Evolutionary conservation across 2,797 vertebrate genomes (phyloP).

Genomic region (Myripristis murdjan): DNA sequence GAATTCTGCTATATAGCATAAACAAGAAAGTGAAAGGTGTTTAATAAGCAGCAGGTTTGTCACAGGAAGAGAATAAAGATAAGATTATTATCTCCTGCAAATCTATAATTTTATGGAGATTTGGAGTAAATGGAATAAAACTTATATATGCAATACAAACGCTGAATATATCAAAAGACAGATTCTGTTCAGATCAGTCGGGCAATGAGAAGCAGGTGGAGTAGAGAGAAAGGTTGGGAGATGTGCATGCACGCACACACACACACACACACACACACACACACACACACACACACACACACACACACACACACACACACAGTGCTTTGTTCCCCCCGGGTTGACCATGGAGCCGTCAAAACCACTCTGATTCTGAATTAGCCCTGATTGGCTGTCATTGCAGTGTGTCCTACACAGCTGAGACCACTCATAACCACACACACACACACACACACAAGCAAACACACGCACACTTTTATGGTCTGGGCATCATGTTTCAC

Average conservation of each 20-base stretch:
- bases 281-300: constrained; percentile 40
- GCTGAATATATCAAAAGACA: constrained; percentile 74
- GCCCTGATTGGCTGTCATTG: constrained; percentile 85
- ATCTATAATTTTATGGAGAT: constrained; percentile 45
- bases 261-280: constrained; percentile 10
- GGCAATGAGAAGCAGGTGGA: constrained; percentile 84
- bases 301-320: constrained; percentile 53
- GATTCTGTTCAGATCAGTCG: constrained; percentile 75
- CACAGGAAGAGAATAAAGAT: constrained; percentile 24
- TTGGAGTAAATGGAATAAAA: constrained; percentile 63
- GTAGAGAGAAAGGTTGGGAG: constrained; percentile 74
- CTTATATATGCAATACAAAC: constrained; percentile 75
- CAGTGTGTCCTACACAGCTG: constrained; percentile 81
- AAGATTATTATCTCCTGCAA: constrained; percentile 29
- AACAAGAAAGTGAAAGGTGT: constrained; percentile 12
- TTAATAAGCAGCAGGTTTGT: background rate
- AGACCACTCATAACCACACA: constrained; percentile 78
- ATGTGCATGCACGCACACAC: constrained; percentile 44
- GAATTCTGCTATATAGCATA: constrained; percentile 9
- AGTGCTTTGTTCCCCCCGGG: constrained; percentile 75
- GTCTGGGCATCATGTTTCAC: constrained; percentile 79
- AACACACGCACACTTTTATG: constrained; percentile 62
- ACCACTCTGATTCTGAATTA: constrained; percentile 85
- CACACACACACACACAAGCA: constrained; percentile 37
- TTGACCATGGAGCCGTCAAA: constrained; percentile 80